Evolutionary conservation across 2,113 vertebrate species (phyloP), one percentile per base, ranked within the genome.

Genomic region (Phoxinus phoxinus): DNA sequence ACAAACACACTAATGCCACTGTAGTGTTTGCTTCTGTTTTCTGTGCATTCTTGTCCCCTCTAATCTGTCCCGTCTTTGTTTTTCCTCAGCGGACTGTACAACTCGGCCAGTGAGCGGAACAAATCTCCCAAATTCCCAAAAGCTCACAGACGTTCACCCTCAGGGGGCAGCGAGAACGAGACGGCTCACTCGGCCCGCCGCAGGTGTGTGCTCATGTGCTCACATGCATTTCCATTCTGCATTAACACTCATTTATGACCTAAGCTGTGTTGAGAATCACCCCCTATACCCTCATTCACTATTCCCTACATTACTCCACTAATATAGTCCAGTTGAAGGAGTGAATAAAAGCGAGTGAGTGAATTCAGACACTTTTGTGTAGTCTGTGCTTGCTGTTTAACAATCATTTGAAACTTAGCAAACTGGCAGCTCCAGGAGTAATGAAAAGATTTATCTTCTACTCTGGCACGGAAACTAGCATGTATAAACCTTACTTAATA

Each of bases 61-160:
- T 75, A 23, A 46, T 15, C 72, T 23, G 67, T 32, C 83, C 30
- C 4, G 25, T 86, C 35, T 41, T 46, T 63, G 59, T 65, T 63
- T 84, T 79, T 85, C 77, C 81, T 32, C 77, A 97, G 96, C 48
- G 96, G 96, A 7, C 92, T 97, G 44, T 97, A 95, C 85, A 95
- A 95, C 92, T 95, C 95, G 81, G 90, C 95, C 88, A 94, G 46
- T 58, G 96, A 97, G 78, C 93, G 94, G 83, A 96, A 89, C 37
- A 96, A 94, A 89, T 97, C 96, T 41, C 96, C 96, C 2, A 97
- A 97, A 90, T 97, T 97, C 89, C 95, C 95, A 12, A 93, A 89
- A 25, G 74, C 93, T 0, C 93, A 94, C 17, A 92, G 91, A 41
- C 92, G 94, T n/a, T 95, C 95, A 73, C 95, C 94, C 0, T 96